Conservation (phyloP, 2,113 vertebrate species). For the Vombatus ursinus region DNA sequence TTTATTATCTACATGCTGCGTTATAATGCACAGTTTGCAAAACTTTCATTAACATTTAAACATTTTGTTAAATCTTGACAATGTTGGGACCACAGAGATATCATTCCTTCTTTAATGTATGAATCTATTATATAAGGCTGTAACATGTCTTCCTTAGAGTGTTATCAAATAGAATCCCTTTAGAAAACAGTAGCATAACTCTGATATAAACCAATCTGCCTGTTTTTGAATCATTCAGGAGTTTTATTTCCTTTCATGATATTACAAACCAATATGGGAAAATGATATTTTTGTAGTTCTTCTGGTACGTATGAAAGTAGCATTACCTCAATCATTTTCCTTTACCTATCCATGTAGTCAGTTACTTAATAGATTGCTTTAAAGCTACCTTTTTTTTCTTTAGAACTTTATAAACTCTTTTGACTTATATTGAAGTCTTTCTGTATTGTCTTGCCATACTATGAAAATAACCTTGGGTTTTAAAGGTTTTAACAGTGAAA, state of each 20-base stretch:
- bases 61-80: too few species aligned
- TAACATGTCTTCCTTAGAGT: neutral
- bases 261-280: neutral
- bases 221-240: neutral
- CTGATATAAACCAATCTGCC: neutral
- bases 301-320: neutral
- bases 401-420: neutral
- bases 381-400: neutral
- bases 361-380: neutral
- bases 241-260: neutral
- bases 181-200: neutral
- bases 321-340: too few species aligned
- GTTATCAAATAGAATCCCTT: neutral
- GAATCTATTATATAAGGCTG: neutral
- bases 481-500: too few species aligned
- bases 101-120: neutral
- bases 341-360: too few species aligned
- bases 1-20: too few species aligned
- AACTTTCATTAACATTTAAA: too few species aligned
- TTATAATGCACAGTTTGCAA: too few species aligned
- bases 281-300: neutral
- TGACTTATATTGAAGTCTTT: too few species aligned
- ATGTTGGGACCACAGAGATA: too few species aligned
- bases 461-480: too few species aligned
- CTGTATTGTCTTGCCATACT: too few species aligned